Evolutionary conservation across 2,888 invertebrate genomes (phyloP), one percentile per base, ranked within the genome.

Genomic region (Lasioglossum zephyrum): DNA sequence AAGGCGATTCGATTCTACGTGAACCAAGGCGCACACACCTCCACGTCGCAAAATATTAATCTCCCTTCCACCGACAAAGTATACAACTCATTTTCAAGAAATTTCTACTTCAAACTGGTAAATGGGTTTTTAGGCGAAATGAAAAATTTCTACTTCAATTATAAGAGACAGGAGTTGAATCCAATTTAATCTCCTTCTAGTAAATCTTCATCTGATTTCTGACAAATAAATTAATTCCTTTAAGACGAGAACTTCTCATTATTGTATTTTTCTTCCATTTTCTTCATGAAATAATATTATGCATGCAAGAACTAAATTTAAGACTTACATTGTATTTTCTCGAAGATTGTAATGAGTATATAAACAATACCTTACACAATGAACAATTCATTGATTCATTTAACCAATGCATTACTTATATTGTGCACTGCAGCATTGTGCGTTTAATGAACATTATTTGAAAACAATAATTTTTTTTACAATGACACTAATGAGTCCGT

Each of bases 1-100:
- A 87, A 91, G 80, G 87, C 89, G 85, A 90, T 90, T 88, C 84
- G 89, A 89, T 90, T 86, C 84, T 63, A 16, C 63, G 16, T 6
- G 31, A 82, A 87, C 80, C 79, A 72, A 5, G 39, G 41, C n/a
- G 13, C 13, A 5, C n/a, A 5, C 9, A 41, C n/a, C 70, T 22
- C 69, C 13, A 13, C 41, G n/a, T 22, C 13, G 41, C 5, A n/a
- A n/a, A 41, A 70, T 70, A 70, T 41, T 70, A n/a, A 70, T n/a
- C 41, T 41, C 11, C n/a, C 57, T 11, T 57, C 22, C n/a, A 11
- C n/a, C n/a, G n/a, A n/a, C n/a, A n/a, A 57, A n/a, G n/a, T n/a
- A 22, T 11, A n/a, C 57, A 22, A 53, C 53, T 53, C 53, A 9
- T n/a, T 57, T 11, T n/a, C n/a, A n/a, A 11, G 4, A 57, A 57